phyloP scores from a whole-genome alignment of 37 sponge, comb jelly and placozoan species.

The Chondrilla cf. caribensis region DNA sequence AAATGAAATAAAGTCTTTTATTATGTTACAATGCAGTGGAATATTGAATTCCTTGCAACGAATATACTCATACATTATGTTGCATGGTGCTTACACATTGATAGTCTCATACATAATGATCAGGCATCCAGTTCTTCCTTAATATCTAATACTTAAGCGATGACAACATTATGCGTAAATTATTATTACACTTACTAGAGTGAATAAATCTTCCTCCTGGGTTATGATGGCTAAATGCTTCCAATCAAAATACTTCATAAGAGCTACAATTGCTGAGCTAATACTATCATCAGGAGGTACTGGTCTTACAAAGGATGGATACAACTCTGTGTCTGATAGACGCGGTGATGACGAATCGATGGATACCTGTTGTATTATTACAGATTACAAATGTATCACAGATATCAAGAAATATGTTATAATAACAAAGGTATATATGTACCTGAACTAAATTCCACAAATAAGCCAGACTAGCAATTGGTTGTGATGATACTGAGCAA shows the following conservation, averaged over 20 bases:
- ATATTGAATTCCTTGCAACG: too few species aligned
- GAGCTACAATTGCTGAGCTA: not conserved
- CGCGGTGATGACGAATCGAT: conserved; percentile 43
- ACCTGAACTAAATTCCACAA: conserved; percentile 24
- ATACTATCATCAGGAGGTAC: conserved; percentile 3
- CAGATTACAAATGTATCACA: not conserved
- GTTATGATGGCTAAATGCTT: not conserved
- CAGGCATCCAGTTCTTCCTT: too few species aligned
- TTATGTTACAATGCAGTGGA: too few species aligned
- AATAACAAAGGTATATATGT: too few species aligned
- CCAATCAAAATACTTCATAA: conserved; percentile 7
- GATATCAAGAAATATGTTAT: too few species aligned
- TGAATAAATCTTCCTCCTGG: conserved; percentile 17
- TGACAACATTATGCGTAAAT: too few species aligned
- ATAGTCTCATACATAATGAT: too few species aligned
- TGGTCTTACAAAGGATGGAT: conserved; percentile 21
- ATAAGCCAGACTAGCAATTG: conserved; percentile 17
- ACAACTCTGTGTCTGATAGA: conserved; percentile 12
- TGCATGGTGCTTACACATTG: too few species aligned
- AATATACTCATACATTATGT: too few species aligned
- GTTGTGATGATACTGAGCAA: conserved; percentile 28
- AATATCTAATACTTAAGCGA: too few species aligned
- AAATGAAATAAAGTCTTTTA: too few species aligned
- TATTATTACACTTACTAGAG: conserved; percentile 9
- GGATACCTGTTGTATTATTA: conserved; percentile 40